Evolutionary conservation across 2,797 vertebrate species (phyloP), one percentile per base, ranked within the genome.

Genomic region (Gorsachius magnificus): DNA sequence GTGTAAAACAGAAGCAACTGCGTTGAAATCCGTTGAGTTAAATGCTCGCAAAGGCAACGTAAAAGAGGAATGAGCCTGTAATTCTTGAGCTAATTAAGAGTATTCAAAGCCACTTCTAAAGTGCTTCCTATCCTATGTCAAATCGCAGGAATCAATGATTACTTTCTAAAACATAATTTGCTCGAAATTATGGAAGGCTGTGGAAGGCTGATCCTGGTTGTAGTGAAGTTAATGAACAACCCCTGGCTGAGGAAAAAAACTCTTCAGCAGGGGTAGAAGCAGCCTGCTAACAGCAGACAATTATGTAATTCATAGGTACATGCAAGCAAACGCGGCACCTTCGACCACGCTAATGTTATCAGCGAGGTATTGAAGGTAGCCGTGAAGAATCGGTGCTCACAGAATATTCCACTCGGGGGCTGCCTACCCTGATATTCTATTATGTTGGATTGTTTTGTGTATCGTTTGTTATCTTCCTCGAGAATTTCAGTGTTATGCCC

Each of bases 41-140:
- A 84, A 95, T 38, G 36, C 36, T 77, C 54, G 60, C 51, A 81
- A 92, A 56, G n/a, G 65, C 66, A 91, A 36, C 5, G 3, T 77
- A 75, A 81, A 83, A 92, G 76, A 79, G 75, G 45, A 88, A 92
- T 43, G 60, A 79, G 31, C 51, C 31, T 87, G 35, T 77, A 93
- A 91, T 68, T 92, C 60, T 65, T 60, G 26, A 85, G 56, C 84
- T 97, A 97, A 96, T 94, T 89, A 89, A 83, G 90, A 90, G 24
- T 35, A 87, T 94, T 80, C 65, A 90, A 93, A 86, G 31, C 25
- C 35, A 50, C 57, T 71, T 93, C 81, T 35, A 64, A 74, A 81
- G 51, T 65, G 17, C 17, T 91, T 94, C 24, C 41, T 86, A 79
- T 80, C 54, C 84, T 65, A 74, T 93, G 58, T 76, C 80, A 94